phyloP scores from a whole-genome alignment of 2,888 invertebrate genomes.

The Steinernema carpocapsae region DNA sequence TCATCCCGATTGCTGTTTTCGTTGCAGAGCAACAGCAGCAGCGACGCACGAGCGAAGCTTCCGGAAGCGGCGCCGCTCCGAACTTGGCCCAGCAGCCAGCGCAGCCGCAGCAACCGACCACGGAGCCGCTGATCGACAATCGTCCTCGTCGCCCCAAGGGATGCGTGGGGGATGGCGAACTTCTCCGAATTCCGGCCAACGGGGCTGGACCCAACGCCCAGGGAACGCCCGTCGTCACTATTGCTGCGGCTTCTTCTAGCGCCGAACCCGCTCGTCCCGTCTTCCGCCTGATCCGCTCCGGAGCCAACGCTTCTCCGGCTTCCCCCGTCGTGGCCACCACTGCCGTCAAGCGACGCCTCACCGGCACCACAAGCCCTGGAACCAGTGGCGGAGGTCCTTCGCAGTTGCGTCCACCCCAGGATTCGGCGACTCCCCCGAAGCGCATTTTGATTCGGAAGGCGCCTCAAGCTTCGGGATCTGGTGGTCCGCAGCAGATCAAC shows the following conservation, averaged over 20 bases:
- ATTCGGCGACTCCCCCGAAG: constrained; percentile 8
- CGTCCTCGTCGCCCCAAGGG: constrained; percentile 23
- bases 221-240: neutral
- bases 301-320: neutral
- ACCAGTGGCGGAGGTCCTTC: neutral
- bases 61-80: no score
- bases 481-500: neutral
- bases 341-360: constrained; percentile 8
- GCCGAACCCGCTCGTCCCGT: neutral
- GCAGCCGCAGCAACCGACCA: neutral
- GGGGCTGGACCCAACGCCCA: neutral
- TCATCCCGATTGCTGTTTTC: no score
- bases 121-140: constrained; percentile 27
- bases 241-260: neutral
- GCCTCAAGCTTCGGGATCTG: neutral
- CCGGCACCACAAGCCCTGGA: neutral
- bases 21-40: constrained; percentile 26
- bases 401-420: neutral
- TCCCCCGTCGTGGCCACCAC: neutral
- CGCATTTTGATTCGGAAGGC: constrained; percentile 20
- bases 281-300: constrained; percentile 20
- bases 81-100: neutral
- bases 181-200: constrained; percentile 14
- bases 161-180: constrained; percentile 21
- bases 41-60: neutral